phyloP scores from a whole-genome alignment of 2,888 invertebrate species.

The Serripes groenlandicus region DNA sequence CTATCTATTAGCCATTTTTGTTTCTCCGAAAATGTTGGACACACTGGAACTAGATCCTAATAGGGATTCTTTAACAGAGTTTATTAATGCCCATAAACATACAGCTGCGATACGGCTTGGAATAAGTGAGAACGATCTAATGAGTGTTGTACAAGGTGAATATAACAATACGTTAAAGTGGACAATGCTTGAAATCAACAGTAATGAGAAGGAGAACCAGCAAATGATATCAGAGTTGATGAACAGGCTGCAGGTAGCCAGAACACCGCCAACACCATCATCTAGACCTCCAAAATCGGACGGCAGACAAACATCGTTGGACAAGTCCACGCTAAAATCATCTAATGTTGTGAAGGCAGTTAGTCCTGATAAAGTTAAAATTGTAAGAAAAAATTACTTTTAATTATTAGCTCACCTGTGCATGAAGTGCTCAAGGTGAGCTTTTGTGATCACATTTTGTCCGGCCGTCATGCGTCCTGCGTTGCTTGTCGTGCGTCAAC shows the following conservation, averaged over 20 bases:
- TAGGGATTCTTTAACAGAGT: neutral
- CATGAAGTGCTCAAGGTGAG: too few relatives aligned
- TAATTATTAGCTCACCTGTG: too few relatives aligned
- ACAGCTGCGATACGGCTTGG: constrained; percentile 45
- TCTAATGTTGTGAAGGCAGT: constrained; percentile 22
- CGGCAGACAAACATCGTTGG: neutral
- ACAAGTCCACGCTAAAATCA: neutral
- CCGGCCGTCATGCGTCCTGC: too few relatives aligned
- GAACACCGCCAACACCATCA: neutral
- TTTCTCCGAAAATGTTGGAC: constrained; percentile 47
- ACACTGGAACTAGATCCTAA: constrained; percentile 28
- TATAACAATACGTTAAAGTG: constrained; percentile 25
- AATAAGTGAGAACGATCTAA: constrained; percentile 12
- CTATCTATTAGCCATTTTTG: constrained; percentile 22
- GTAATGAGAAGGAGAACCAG: constrained; percentile 23
- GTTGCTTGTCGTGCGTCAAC: too few relatives aligned
- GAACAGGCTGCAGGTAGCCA: constrained; percentile 29
- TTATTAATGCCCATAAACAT: constrained; percentile 24
- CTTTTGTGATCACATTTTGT: too few relatives aligned
- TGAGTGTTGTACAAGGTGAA: constrained; percentile 15
- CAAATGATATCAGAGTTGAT: constrained; percentile 42
- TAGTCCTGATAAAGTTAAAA: constrained; percentile 46
- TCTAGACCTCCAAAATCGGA: neutral
- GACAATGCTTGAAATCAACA: constrained; percentile 38
- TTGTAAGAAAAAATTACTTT: constrained; percentile 21